Conservation (phyloP, 2,888 invertebrate species). For the Eupelmus urozonus region DNA sequence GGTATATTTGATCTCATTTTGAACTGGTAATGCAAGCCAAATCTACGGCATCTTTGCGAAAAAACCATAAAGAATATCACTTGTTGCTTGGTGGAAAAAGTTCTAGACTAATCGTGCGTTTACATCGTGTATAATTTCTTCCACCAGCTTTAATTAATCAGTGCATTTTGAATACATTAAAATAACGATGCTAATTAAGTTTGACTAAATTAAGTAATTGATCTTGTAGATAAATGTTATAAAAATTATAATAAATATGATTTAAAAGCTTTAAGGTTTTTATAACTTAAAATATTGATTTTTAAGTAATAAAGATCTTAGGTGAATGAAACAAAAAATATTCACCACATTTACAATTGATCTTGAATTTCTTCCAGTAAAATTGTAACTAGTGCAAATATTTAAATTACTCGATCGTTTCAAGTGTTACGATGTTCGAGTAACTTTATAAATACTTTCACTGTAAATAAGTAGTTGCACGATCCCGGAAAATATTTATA, state of each 20-base stretch:
- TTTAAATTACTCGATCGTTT: not conserved
- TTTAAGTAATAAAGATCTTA: slow-evolving; percentile 13
- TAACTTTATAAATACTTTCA: slow-evolving; percentile 22
- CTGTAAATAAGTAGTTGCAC: slow-evolving; percentile 22
- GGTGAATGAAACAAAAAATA: slow-evolving; percentile 16
- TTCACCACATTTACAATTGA: slow-evolving; percentile 8
- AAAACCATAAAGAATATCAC: slow-evolving; percentile 18
- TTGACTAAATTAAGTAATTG: slow-evolving; percentile 40
- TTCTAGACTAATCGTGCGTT: slow-evolving; percentile 26
- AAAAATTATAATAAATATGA: slow-evolving; percentile 34
- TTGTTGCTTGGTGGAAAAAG: slow-evolving; percentile 19
- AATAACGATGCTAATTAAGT: not conserved
- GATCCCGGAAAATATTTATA: slow-evolving; percentile 29
- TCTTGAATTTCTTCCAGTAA: not conserved
- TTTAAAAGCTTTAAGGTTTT: not conserved
- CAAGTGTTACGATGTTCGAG: not conserved
- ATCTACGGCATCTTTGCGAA: not conserved
- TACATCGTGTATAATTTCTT: not conserved
- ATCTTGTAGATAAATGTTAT: slow-evolving; percentile 32
- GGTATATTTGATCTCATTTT: slow-evolving; percentile 11
- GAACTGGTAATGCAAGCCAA: not conserved
- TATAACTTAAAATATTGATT: not conserved
- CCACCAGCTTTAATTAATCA: slow-evolving; percentile 18
- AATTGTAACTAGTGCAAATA: slow-evolving; percentile 1
- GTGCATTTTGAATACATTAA: too few relatives aligned